phyloP scores from a whole-genome alignment of 2,888 invertebrate species.

The Escarpia spicata region DNA sequence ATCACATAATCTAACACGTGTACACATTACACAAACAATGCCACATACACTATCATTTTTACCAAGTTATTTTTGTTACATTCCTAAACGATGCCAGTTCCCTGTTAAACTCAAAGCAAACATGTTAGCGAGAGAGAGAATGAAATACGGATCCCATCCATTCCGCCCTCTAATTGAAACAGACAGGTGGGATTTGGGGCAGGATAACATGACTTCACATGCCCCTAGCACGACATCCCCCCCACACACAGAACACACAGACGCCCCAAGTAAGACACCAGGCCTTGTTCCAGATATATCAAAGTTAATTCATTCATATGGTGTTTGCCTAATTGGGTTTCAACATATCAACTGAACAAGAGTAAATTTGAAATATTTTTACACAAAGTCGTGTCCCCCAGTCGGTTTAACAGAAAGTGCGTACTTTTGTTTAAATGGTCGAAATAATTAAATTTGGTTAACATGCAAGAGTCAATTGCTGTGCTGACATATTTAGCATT shows the following conservation, averaged over 20 bases:
- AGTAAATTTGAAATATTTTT: not conserved
- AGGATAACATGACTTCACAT: not conserved
- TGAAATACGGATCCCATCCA: not conserved
- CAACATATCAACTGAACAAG: not conserved
- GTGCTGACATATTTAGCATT: too few species aligned
- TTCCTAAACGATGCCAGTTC: not conserved
- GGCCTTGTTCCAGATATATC: not conserved
- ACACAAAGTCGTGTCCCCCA: not conserved
- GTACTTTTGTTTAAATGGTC: too few species aligned
- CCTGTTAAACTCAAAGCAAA: not conserved
- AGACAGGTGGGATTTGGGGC: not conserved
- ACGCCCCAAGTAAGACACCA: not conserved
- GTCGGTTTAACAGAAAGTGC: too few species aligned
- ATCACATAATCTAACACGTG: not conserved
- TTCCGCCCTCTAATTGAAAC: not conserved
- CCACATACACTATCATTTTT: not conserved
- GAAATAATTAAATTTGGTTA: too few species aligned
- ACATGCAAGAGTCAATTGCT: too few species aligned
- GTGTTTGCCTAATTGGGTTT: not conserved
- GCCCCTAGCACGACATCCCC: not conserved
- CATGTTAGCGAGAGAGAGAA: not conserved
- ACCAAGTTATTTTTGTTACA: not conserved
- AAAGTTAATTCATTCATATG: not conserved
- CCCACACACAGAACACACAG: not conserved
- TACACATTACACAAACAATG: not conserved